phyloP scores from a whole-genome alignment of 2,888 invertebrate genomes.

The Liposcelis brunnea region DNA sequence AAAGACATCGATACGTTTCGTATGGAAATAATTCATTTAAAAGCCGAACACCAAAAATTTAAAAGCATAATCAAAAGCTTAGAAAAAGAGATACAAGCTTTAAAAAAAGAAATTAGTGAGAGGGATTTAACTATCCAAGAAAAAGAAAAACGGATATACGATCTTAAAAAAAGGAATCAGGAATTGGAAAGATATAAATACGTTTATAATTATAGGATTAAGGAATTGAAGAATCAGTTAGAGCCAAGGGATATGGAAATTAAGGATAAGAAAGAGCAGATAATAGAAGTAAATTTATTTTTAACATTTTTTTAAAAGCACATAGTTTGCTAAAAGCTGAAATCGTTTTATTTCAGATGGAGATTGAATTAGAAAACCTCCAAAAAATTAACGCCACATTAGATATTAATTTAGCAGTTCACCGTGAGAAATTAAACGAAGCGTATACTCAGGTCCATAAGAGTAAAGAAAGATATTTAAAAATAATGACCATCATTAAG shows the following conservation, averaged over 20 bases:
- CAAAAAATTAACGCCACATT: constrained; percentile 52
- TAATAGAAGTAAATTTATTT: constrained; percentile 32
- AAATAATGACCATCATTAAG: constrained; percentile 44
- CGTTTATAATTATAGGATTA: constrained; percentile 76
- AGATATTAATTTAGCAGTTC: constrained; percentile 56
- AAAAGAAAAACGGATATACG: constrained; percentile 70
- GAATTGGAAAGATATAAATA: constrained; percentile 85
- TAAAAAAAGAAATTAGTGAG: constrained; percentile 71
- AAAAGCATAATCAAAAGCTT: constrained; percentile 51
- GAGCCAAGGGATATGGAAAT: constrained; percentile 76
- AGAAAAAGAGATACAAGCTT: constrained; percentile 58
- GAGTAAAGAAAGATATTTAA: constrained; percentile 42
- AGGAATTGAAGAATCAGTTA: constrained; percentile 68
- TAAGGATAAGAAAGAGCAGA: constrained; percentile 63
- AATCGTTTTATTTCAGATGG: constrained; percentile 46
- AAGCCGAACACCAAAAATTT: constrained; percentile 54
- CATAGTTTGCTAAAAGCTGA: no score
- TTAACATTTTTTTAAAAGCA: no score
- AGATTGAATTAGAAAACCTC: constrained; percentile 60
- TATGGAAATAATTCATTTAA: constrained; percentile 39
- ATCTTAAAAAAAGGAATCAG: constrained; percentile 65
- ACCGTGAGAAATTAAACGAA: constrained; percentile 57
- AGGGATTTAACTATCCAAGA: constrained; percentile 68
- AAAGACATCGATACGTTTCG: constrained; percentile 58
- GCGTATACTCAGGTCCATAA: constrained; percentile 51